Conservation (phyloP, 2,888 invertebrate genomes). For the Andrena fulva region DNA sequence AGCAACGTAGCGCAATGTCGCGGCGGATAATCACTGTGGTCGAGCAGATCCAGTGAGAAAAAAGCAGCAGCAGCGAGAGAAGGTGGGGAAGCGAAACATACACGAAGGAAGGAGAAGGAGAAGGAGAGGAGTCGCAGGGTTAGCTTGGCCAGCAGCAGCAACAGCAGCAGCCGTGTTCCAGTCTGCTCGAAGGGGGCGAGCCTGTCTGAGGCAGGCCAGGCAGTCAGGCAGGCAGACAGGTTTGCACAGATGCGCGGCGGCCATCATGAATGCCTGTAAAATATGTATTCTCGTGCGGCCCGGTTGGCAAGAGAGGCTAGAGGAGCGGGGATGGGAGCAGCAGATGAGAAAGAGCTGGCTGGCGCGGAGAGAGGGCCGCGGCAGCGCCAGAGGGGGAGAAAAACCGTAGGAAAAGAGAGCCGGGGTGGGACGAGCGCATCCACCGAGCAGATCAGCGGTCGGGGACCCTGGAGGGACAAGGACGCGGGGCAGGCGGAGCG, state of each 20-base stretch:
- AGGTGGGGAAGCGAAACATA: background rate
- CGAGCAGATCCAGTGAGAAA: background rate
- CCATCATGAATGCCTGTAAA: constrained; percentile 85
- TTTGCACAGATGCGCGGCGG: constrained; percentile 84
- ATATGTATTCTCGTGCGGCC: constrained; percentile 83
- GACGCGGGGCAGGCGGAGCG: constrained; percentile 29
- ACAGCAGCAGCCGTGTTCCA: constrained; percentile 40
- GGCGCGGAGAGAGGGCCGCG: constrained; percentile 55
- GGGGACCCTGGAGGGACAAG: constrained; percentile 24
- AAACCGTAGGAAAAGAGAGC: constrained; percentile 75
- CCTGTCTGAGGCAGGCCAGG: constrained; percentile 69
- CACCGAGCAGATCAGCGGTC: constrained; percentile 35
- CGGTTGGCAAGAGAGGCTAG: constrained; percentile 64
- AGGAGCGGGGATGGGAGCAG: constrained; percentile 53
- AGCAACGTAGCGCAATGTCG: background rate
- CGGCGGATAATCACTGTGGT: background rate
- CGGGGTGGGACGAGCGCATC: constrained; percentile 58
- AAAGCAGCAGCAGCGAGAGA: background rate
- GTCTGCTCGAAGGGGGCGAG: constrained; percentile 70
- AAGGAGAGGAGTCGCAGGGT: constrained; percentile 41
- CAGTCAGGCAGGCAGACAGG: constrained; percentile 78
- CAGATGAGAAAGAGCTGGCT: constrained; percentile 66
- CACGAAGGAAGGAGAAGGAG: constrained; percentile 6
- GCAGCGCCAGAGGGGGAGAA: constrained; percentile 65
- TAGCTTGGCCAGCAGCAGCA: constrained; percentile 60